Base-by-base conservation (phyloP, 2,888 invertebrate genomes). In the Zygaena filipendulae region DNA sequence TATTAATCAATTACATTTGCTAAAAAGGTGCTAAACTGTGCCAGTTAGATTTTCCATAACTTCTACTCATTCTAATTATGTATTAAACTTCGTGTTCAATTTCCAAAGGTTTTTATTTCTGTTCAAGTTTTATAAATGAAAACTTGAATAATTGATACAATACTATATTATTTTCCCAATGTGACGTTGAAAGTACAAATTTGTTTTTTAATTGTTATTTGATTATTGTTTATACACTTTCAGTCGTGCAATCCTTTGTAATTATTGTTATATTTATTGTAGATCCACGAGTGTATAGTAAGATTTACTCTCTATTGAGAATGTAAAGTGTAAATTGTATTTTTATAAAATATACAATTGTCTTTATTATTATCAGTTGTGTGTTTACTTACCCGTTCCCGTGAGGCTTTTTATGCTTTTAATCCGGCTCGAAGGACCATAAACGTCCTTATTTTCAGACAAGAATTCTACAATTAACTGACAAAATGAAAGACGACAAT, bases 251-350 rank as follows among this genome's bases (percentile, higher is more conserved):
- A 48, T 42, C 49, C 49, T 60, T 59, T 59, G 54, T 52, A 48
- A 51, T 13, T 21, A 33, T 36, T 44, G 3, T 7, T 39, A 32
- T 36, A 50, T 59, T 59, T 52, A 57, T 52, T 51, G 46, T 57
- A 43, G 33, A 49, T 42, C 47, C 49, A 45, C 49, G 45, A 11
- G 44, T 57, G 52, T 63, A 58, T 33, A 55, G n/a, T 64, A 66
- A 32, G 19, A 32, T 30, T 28, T 49, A 45, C 47, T 68, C 70
- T 74, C 72, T 74, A 59, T 72, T 72, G 74, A 71, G 71, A 64
- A 54, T 59, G 54, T 60, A 61, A 49, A 59, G 53, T 53, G 49
- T 63, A 54, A 47, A 55, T 39, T 57, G 43, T 69, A 63, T 69
- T 72, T 72, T 69, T 68, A 48, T 66, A 62, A 61, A 63, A 64